These are phyloP conservation scores for Eleutherodactylus coqui DNA, from an alignment of 2,797 vertebrate genomes.

Conservation along the genomic window DNA sequence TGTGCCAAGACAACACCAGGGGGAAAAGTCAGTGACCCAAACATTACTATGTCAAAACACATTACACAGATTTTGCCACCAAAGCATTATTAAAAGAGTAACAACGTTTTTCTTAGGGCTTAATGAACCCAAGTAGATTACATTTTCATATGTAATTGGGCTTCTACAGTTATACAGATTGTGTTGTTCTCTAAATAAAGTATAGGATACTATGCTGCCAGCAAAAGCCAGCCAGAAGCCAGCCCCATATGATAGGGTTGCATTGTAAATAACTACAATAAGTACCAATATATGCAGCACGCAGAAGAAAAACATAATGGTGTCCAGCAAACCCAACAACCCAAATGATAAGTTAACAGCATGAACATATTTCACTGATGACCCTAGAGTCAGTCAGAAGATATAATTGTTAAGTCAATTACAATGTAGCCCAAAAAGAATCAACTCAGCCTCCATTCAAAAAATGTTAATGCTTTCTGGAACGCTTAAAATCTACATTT, in stretches of 20 bases:
- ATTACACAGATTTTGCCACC: constrained; percentile 29
- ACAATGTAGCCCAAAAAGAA: not conserved
- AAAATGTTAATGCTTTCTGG: too few species aligned
- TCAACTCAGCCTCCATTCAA: too few species aligned
- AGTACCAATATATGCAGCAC: not conserved
- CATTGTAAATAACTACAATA: not conserved
- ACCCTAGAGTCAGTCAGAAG: not conserved
- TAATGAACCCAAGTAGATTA: not conserved
- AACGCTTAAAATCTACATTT: not conserved
- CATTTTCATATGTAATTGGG: constrained; percentile 9
- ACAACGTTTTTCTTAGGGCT: constrained; percentile 10
- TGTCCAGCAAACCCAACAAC: not conserved
- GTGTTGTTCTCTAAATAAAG: not conserved
- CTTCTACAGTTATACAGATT: constrained; percentile 1
- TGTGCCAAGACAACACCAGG: constrained; percentile 23
- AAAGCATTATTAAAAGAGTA: constrained; percentile 17
- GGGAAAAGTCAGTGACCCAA: constrained; percentile 21
- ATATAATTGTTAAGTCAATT: not conserved
- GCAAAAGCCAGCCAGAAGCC: not conserved
- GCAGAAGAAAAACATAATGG: not conserved
- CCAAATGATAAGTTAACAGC: not conserved
- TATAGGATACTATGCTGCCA: not conserved
- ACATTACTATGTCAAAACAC: constrained; percentile 23
- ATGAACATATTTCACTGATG: not conserved
- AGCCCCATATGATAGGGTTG: not conserved